phyloP scores from a whole-genome alignment of 2,113 vertebrate species.

The Ceuthmochares aereus region DNA sequence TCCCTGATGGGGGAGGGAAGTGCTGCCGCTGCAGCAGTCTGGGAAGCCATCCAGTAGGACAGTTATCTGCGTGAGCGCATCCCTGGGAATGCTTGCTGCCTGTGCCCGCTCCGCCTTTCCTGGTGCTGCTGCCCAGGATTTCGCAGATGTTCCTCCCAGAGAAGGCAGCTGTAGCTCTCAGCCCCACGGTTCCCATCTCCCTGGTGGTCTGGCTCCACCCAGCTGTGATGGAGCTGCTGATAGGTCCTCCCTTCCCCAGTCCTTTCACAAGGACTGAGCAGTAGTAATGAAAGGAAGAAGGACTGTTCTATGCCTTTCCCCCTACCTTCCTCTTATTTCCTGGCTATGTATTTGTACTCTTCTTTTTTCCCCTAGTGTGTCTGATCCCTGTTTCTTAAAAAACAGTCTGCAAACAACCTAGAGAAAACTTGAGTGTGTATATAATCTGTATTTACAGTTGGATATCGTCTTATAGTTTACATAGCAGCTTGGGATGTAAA shows the following conservation, averaged over 20 bases:
- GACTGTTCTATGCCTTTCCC: background rate
- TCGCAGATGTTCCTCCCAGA: constrained; percentile 55
- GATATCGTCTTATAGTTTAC: background rate
- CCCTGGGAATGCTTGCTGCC: constrained; percentile 9
- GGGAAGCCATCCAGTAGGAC: constrained; percentile 33
- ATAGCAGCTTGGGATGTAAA: constrained; percentile 1
- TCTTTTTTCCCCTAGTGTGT: background rate
- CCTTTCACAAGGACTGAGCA: background rate
- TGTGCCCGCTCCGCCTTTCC: constrained; percentile 38
- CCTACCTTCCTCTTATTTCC: background rate
- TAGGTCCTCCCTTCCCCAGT: constrained; percentile 10
- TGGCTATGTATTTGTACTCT: background rate
- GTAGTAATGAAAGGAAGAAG: background rate
- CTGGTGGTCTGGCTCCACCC: constrained; percentile 45
- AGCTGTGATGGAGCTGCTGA: constrained; percentile 5
- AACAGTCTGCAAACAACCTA: background rate
- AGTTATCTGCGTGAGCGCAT: background rate
- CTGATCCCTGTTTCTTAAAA: constrained; percentile 1
- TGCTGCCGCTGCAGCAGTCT: background rate
- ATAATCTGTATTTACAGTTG: constrained; percentile 44
- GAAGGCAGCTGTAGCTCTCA: constrained; percentile 56
- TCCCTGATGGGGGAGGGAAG: background rate
- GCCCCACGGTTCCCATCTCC: background rate
- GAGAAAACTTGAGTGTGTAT: background rate
- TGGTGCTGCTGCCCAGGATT: background rate